Evolutionary conservation across 1,140 invertebrate genomes (phyloP).

Genomic region (Meloidogyne floridensis): DNA sequence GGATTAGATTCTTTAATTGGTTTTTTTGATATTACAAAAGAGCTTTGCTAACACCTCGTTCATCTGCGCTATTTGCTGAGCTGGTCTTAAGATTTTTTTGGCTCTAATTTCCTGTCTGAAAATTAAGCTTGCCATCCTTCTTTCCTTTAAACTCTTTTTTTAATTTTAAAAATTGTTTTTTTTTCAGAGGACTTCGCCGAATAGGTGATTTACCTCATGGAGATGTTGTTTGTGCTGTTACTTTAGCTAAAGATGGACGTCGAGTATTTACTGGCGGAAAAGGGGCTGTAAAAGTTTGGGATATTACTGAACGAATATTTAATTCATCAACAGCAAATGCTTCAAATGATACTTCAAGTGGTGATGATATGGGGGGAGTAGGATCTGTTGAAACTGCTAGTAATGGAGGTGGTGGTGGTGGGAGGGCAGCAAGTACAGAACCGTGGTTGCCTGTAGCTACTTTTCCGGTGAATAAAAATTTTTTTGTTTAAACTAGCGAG

Average conservation of each 20-base stretch:
- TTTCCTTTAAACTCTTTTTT: not conserved
- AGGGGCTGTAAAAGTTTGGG: conserved; percentile 90
- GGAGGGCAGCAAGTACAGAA: conserved; percentile 72
- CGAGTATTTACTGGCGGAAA: conserved; percentile 98
- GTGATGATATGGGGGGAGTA: not conserved
- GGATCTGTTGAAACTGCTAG: not conserved
- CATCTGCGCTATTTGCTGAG: no score
- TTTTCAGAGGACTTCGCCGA: conserved; percentile 66
- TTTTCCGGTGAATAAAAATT: not conserved
- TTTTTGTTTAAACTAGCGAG: not conserved
- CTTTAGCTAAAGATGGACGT: conserved; percentile 79
- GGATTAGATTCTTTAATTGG: not conserved
- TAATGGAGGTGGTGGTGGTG: conserved; percentile 2
- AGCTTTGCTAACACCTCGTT: no score
- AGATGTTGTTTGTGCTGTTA: conserved; percentile 87
- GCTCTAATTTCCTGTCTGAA: not conserved
- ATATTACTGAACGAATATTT: conserved; percentile 52
- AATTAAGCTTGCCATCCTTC: not conserved
- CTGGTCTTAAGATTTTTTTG: no score
- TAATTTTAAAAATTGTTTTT: conserved; percentile 3
- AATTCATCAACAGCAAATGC: not conserved
- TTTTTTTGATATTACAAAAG: no score
- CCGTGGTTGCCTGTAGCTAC: conserved; percentile 21
- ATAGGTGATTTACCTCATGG: conserved; percentile 89
- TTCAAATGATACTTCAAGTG: conserved; percentile 16